Base-by-base conservation (phyloP, 92 coral and sea anemone genomes). In the Porites lobata region DNA sequence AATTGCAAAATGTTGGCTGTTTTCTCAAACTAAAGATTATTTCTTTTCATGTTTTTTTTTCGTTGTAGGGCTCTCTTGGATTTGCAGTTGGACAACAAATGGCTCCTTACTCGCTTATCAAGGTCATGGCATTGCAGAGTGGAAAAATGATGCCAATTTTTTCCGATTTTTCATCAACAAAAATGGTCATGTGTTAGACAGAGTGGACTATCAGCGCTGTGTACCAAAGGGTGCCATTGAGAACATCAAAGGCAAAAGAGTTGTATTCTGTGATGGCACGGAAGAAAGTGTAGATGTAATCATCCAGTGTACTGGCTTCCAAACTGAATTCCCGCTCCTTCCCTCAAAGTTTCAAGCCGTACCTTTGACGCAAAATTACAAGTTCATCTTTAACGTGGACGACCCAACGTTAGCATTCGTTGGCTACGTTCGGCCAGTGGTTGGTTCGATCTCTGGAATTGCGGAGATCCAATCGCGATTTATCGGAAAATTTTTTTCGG, bases 61-160 rank as follows among this genome's bases (percentile, higher is more conserved):
- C 47, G 7, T 38, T 38, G 4, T 74, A 94, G 96, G 96, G 10
- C 82, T 94, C 65, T 79, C 96, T 11, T 94, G 96, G 96, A 90
- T 93, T 24, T 94, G 96, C 77, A 88, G 72, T n/a, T 94, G 96
- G 96, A 63, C 94, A 0, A 91, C 96, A 29, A 87, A 89, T 10
- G 96, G 96, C 8, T 94, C 96, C 57, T 51, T 94, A 43, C 94
- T 94, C 52, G 96, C 96, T 26, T 94, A 94, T 63, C 96, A 94
- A 81, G 96, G 96, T 3, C 96, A 94, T 21, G 96, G 96, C 6
- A 94, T 94, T 8, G 94, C 96, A 11, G 96, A 94, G 69, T 94
- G 96, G 96, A 94, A 86, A 81, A 94, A 94, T 58, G 86, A 94
- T 24, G 94, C 94, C 12, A 79, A 94, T 26, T 94, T 84, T 74